Percentiles rank a stretch among this genome's conserved stretches.
These are phyloP conservation scores for Anastrepha obliqua DNA, from an alignment of 1,140 invertebrate genomes.

Conservation along the genomic window DNA sequence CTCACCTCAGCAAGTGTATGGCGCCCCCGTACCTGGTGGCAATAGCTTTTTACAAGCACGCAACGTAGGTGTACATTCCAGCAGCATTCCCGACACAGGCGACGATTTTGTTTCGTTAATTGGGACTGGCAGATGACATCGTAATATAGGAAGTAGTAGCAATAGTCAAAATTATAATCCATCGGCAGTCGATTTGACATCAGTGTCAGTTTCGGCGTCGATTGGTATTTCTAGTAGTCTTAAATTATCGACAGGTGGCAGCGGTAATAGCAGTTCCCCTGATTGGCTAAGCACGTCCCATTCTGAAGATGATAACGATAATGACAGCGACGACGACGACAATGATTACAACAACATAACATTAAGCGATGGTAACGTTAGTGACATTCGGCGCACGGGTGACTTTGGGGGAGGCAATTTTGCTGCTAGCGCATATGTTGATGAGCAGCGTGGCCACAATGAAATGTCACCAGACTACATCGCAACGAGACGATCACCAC, in stretches of 20 bases:
- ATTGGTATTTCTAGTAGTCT: slow-evolving; percentile 70
- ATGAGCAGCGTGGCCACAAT: neutral
- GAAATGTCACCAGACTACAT: neutral
- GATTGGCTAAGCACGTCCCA: slow-evolving; percentile 71
- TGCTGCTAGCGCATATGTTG: neutral
- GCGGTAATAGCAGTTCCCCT: slow-evolving; percentile 59
- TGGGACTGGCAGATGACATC: slow-evolving; percentile 70
- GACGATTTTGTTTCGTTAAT: slow-evolving; percentile 70
- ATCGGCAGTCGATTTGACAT: slow-evolving; percentile 57
- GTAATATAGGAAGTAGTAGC: slow-evolving; percentile 62
- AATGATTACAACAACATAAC: slow-evolving; percentile 7
- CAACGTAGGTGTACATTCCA: slow-evolving; percentile 56
- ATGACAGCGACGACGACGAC: slow-evolving; percentile 58
- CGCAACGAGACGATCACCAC: slow-evolving; percentile 30
- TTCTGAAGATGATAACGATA: slow-evolving; percentile 64
- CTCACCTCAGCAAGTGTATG: slow-evolving; percentile 62
- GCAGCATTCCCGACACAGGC: slow-evolving; percentile 70
- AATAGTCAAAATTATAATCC: slow-evolving; percentile 67
- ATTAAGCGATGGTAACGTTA: neutral
- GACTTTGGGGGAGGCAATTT: slow-evolving; percentile 3
- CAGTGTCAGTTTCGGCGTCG: slow-evolving; percentile 66
- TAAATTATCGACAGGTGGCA: slow-evolving; percentile 65
- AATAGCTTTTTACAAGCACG: slow-evolving; percentile 64
- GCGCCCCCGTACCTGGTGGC: slow-evolving; percentile 57
- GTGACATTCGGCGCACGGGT: neutral